These are phyloP conservation scores for Allophyes oxyacanthae DNA, from an alignment of 2,888 invertebrate genomes.

Conservation along the genomic window DNA sequence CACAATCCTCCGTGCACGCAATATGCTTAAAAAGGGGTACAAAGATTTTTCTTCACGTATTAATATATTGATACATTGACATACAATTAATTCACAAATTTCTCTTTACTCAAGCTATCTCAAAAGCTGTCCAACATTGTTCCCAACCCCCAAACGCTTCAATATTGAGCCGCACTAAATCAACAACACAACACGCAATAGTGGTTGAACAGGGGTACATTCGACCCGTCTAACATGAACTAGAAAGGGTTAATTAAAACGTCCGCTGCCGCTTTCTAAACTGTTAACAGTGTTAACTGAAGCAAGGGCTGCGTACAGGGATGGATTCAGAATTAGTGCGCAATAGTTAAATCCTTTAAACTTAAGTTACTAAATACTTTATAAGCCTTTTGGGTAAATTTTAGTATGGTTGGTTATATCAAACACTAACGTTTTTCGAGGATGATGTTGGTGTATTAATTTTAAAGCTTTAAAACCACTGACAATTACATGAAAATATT, in stretches of 20 bases:
- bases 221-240: constrained; percentile 52
- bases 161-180: constrained; percentile 44
- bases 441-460: no score
- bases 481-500: no score
- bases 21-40: no score
- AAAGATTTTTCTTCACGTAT: no score
- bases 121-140: constrained; percentile 36
- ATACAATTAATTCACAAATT: no score
- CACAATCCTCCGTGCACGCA: no score
- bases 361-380: constrained; percentile 1
- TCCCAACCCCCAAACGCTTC: constrained; percentile 41
- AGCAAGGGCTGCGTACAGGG: constrained; percentile 49
- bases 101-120: constrained; percentile 4
- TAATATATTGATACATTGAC: no score
- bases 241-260: constrained; percentile 77
- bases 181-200: constrained; percentile 55
- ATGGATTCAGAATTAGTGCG: constrained; percentile 19
- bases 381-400: no score
- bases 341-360: constrained; percentile 4
- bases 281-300: constrained; percentile 60
- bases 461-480: no score
- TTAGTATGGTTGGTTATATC: no score
- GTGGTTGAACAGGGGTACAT: constrained; percentile 48
- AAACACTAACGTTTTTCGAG: no score
- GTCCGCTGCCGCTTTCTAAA: constrained; percentile 60